Conservation (phyloP, 2,797 vertebrate genomes). For the Tolypeutes matacus region DNA sequence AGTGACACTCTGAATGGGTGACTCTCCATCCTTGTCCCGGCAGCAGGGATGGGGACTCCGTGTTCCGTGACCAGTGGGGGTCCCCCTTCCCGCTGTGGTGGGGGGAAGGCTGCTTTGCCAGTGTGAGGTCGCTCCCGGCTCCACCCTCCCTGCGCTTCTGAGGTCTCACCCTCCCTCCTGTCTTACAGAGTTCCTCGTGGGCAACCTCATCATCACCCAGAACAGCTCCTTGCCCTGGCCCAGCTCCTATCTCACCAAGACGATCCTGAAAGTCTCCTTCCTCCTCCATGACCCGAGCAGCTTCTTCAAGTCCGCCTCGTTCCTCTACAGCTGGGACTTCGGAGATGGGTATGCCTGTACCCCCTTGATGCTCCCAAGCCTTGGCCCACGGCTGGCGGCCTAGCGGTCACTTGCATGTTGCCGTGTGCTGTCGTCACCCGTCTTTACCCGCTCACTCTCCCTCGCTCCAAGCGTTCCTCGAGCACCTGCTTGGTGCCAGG, state of each 20-base stretch:
- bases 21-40: neutral
- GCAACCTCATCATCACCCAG: slow-evolving; percentile 91
- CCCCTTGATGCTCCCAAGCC: neutral
- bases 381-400: neutral
- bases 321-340: slow-evolving; percentile 93
- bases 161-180: neutral
- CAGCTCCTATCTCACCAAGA: slow-evolving; percentile 88
- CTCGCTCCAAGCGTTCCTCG: neutral
- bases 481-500: neutral
- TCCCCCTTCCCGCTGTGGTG: rapidly evolving
- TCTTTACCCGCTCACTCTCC: neutral
- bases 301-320: slow-evolving; percentile 89
- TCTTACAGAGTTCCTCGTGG: slow-evolving; percentile 88
- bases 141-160: rapidly evolving
- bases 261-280: slow-evolving; percentile 90
- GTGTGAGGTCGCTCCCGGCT: neutral
- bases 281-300: slow-evolving; percentile 90
- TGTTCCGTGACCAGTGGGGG: neutral
- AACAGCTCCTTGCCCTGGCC: slow-evolving; percentile 86
- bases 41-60: rapidly evolving
- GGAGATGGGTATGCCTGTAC: slow-evolving; percentile 91
- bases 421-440: rapidly evolving
- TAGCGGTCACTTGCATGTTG: rapidly evolving
- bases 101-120: neutral
- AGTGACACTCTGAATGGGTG: rapidly evolving